Evolutionary conservation across 2,888 invertebrate genomes (phyloP), one percentile per base, ranked within the genome.

Genomic region (Acleris sparsana): DNA sequence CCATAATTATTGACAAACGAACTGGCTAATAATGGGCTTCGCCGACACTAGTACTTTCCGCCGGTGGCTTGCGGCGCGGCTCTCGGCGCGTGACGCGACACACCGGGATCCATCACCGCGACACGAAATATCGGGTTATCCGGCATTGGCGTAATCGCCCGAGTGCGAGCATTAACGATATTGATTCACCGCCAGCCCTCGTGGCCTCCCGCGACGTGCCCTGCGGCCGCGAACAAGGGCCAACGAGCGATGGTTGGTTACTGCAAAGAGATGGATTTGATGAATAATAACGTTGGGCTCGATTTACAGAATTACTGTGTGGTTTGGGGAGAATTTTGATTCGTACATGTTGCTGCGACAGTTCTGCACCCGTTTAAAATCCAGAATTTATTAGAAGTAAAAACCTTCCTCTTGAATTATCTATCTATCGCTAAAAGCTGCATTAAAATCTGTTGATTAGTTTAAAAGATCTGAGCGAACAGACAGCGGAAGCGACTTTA

Each of bases 51-150:
- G 2, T 13, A 13, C 11, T 18, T n/a, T 56, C 17, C 57, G 48
- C 48, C 18, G 11, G 2, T 62, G 22, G 2, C 62, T 62, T 62
- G 62, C 33, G 22, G 17, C 62, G n/a, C 22, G 22, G 39, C 39
- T 1, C 39, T 4, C 20, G 16, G 17, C 46, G 48, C 62, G 62
- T 49, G 53, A 49, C 48, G 53, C 53, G 48, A n/a, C 44, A 49
- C 62, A 49, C 18, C 49, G 55, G 55, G 62, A 62, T 62, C 62
- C 55, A 62, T 62, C 62, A 62, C 55, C 39, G 55, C 62, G 62
- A 62, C 62, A 62, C 62, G 62, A 62, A 62, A 62, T 53, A 55
- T 39, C 39, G 55, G 62, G 62, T 62, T 62, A 62, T 62, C 62
- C 55, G 55, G 39, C 48, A 62, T 22, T 49, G 62, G 48, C 55